Percentiles rank a stretch among this genome's conserved stretches.
phyloP scores from a whole-genome alignment of 2,888 invertebrate species.

The Hymenopus coronatus region DNA sequence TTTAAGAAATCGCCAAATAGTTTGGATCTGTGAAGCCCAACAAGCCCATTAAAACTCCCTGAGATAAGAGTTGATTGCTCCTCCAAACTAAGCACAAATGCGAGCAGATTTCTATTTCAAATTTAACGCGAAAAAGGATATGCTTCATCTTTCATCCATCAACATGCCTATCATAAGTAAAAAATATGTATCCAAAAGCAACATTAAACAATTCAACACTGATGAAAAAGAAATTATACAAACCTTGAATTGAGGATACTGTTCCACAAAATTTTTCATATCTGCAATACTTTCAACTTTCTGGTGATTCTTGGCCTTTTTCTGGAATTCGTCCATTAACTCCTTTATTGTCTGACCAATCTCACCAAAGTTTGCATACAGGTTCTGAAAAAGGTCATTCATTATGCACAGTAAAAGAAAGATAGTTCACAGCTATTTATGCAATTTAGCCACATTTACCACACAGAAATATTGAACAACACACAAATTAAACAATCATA shows the following conservation, averaged over 20 bases:
- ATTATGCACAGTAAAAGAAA: neutral
- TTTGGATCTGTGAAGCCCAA: no score
- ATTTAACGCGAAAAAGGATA: no score
- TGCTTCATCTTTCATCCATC: no score
- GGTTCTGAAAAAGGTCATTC: conserved; percentile 23
- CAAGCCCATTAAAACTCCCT: no score
- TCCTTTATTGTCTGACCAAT: conserved; percentile 96
- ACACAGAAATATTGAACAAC: no score
- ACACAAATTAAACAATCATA: no score
- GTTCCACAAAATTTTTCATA: conserved; percentile 98
- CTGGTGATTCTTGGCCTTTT: conserved; percentile 90
- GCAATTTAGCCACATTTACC: no score
- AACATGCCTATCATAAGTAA: neutral
- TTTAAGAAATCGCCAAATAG: no score
- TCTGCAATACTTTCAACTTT: conserved; percentile 98
- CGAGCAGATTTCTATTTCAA: no score
- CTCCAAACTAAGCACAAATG: no score
- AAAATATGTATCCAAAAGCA: neutral
- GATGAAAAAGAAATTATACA: neutral
- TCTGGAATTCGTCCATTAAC: conserved; percentile 96
- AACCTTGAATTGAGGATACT: conserved; percentile 94
- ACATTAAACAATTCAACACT: neutral
- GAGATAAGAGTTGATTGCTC: no score
- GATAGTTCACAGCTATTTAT: no score
- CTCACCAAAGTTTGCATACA: conserved; percentile 84